Conservation (phyloP, 2,797 vertebrate genomes). For the Pyrrhura leucotis region DNA sequence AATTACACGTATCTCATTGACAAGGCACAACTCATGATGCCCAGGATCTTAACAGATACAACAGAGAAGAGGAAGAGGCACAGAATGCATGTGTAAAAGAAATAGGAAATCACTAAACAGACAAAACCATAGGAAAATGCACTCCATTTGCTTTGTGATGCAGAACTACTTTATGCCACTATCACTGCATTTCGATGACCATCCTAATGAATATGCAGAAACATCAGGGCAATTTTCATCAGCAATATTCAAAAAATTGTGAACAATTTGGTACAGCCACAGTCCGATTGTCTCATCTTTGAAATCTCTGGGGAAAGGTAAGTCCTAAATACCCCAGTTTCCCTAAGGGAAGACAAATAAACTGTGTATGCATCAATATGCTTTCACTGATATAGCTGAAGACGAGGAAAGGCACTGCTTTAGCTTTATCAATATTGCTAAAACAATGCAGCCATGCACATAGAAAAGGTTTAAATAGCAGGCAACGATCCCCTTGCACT, state of each 20-base stretch:
- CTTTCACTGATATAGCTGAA: background rate
- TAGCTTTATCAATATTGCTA: background rate
- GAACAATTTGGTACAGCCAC: background rate
- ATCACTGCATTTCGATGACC: background rate
- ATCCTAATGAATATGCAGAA: constrained; percentile 14
- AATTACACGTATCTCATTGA: background rate
- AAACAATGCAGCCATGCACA: background rate
- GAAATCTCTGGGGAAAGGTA: background rate
- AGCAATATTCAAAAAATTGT: background rate
- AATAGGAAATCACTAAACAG: background rate
- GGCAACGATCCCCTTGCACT: background rate
- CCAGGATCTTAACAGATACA: background rate
- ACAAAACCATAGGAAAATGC: background rate
- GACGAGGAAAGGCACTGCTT: background rate
- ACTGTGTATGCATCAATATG: background rate
- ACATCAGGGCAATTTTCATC: constrained; percentile 19
- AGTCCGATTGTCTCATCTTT: background rate
- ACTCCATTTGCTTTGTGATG: background rate
- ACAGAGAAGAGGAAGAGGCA: background rate
- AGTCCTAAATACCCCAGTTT: background rate
- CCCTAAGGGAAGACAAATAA: background rate
- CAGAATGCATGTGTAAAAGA: background rate
- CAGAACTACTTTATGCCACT: background rate
- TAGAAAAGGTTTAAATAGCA: background rate
- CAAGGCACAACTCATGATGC: background rate